Evolutionary conservation across 2,888 invertebrate genomes (phyloP).

Genomic region (Lycaena phlaeas): DNA sequence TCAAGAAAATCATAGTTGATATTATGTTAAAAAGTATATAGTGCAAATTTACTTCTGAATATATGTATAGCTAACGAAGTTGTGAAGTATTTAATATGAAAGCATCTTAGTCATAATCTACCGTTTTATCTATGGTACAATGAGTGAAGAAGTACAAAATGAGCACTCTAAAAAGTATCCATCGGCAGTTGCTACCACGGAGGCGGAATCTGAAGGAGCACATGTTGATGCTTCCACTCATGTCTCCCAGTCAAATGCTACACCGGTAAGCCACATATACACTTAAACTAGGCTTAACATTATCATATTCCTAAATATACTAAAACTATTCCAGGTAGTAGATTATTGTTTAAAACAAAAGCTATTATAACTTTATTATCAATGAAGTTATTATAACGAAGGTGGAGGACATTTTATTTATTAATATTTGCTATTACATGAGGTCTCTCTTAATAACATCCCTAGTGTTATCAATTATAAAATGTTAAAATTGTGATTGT

Average conservation of each 20-base stretch:
- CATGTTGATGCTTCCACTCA: conserved; percentile 37
- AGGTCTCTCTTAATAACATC: too few relatives aligned
- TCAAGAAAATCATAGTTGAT: not conserved
- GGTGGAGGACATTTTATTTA: too few relatives aligned
- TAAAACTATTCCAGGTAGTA: not conserved
- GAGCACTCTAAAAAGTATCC: conserved; percentile 44
- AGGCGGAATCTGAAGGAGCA: conserved; percentile 26
- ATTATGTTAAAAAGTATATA: not conserved
- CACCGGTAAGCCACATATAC: conserved; percentile 30
- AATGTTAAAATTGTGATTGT: too few relatives aligned
- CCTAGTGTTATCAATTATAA: too few relatives aligned
- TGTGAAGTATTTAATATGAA: conserved; percentile 30
- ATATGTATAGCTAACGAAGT: not conserved
- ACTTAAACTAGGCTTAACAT: too few relatives aligned
- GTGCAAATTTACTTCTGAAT: not conserved
- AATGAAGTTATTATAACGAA: too few relatives aligned
- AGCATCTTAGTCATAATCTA: conserved; percentile 31
- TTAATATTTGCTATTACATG: too few relatives aligned
- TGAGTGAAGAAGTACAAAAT: conserved; percentile 62
- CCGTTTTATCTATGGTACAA: conserved; percentile 46
- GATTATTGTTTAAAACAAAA: too few relatives aligned
- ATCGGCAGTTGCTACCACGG: conserved; percentile 26
- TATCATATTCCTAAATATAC: too few relatives aligned
- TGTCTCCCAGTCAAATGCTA: conserved; percentile 38
- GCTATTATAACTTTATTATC: too few relatives aligned